Evolutionary conservation across 2,797 vertebrate genomes (phyloP), one percentile per base, ranked within the genome.

Genomic region (Periparus ater): DNA sequence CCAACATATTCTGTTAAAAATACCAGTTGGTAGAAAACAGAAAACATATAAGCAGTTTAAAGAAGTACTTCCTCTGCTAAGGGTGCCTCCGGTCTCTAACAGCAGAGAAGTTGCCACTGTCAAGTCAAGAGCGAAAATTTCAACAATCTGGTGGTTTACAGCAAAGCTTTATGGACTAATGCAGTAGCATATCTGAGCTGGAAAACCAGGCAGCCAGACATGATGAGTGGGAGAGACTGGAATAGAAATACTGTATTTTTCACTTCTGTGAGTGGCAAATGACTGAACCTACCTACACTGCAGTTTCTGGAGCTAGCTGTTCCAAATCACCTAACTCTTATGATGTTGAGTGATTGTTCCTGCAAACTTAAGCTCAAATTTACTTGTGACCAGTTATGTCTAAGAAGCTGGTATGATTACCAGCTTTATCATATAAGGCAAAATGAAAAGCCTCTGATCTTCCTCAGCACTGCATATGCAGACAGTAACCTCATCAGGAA

Each of bases 181-280:
- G 38, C 10, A 79, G 67, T 29, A 88, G 23, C 42, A n/a, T 2
- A 66, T 74, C 48, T 60, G 57, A 83, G 54, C 47, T 83, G 80
- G 75, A 83, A 94, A 90, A 88, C 21, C 14, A 84, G 48, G 66
- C 45, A 95, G 68, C 23, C 66, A 88, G 84, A 88, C 51, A 57
- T 9, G 13, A 30, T 0, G 8, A 51, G 45, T 71, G 66, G 73
- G 53, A 88, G 42, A 80, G 62, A 71, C 40, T 36, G 71, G 70
- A 90, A 90, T 8, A 93, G 68, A 47, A 80, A 58, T 36, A 45
- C 36, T n/a, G 15, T 8, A 55, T 72, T 88, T 80, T 75, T 86
- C 34, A 45, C 18, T 73, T 90, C 25, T 48, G 30, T 86, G 40
- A 66, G 34, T 21, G 32, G 48, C 45, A 90, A 86, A 90, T 3